These are phyloP conservation scores for Holothuria leucospilota DNA, from an alignment of 53 echinoderm and acorn worm species.

Conservation along the genomic window DNA sequence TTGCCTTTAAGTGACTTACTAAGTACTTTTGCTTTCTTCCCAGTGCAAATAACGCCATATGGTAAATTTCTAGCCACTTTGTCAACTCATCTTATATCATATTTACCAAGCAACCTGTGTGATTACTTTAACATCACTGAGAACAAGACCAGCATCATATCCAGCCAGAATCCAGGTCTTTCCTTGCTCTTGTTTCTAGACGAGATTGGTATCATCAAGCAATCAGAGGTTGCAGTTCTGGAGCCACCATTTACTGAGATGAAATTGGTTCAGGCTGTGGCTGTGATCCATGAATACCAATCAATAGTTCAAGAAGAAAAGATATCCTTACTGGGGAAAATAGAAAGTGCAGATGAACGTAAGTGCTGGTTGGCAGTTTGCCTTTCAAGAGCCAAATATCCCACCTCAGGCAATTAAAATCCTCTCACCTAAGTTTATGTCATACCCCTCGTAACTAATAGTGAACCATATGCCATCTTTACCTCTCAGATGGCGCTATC, in stretches of 20 bases:
- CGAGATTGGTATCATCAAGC: slow-evolving; percentile 3
- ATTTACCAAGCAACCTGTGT: background rate
- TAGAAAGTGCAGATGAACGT: background rate
- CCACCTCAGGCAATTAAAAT: no score
- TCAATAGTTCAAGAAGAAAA: background rate
- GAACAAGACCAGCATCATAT: background rate
- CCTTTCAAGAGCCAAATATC: no score
- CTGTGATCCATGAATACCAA: slow-evolving; percentile 21
- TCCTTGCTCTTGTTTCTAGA: background rate
- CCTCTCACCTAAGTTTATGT: no score
- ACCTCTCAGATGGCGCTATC: no score
- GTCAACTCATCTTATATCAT: background rate
- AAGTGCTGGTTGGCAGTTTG: background rate
- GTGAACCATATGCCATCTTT: no score
- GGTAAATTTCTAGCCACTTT: background rate
- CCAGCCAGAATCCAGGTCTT: slow-evolving; percentile 27
- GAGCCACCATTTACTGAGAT: background rate
- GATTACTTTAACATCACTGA: background rate
- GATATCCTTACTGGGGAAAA: background rate
- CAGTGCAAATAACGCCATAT: background rate
- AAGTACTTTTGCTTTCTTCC: no score
- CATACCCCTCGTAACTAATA: no score
- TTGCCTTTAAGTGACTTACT: no score
- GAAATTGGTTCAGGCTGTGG: background rate
- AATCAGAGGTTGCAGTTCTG: background rate